Evolutionary conservation across 2,797 vertebrate genomes (phyloP).

Genomic region (Brachyrhaphis roseni): DNA sequence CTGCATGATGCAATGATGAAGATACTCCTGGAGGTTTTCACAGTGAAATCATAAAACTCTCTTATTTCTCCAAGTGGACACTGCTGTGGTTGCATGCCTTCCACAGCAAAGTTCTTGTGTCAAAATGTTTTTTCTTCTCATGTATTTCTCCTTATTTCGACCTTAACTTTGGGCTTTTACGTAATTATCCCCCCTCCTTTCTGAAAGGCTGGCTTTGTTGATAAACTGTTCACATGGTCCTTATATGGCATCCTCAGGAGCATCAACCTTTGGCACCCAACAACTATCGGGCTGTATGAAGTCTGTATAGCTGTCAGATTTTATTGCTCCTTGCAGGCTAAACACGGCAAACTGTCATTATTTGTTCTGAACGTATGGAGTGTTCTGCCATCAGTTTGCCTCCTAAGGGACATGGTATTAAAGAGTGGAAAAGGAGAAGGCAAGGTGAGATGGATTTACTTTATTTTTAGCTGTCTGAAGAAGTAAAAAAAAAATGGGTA

Average conservation of each 20-base stretch:
- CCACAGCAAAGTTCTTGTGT: neutral
- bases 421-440: neutral
- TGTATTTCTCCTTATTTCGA: neutral
- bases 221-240: neutral
- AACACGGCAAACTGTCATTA: slow-evolving; percentile 10
- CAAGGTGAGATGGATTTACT: neutral
- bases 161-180: neutral
- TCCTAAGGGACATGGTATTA: neutral
- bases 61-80: neutral
- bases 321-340: slow-evolving; percentile 5
- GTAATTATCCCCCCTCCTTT: neutral
- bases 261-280: slow-evolving; percentile 6
- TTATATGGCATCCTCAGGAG: neutral
- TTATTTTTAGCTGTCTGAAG: slow-evolving; percentile 1
- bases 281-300: slow-evolving; percentile 13
- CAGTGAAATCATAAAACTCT: neutral
- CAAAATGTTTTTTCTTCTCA: neutral
- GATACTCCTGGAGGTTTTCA: neutral
- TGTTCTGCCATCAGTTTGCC: neutral
- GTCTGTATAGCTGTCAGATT: slow-evolving; percentile 14
- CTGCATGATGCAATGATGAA: neutral
- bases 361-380: neutral
- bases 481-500: neutral
- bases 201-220: slow-evolving; percentile 5
- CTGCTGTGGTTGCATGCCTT: neutral